Conservation (phyloP, 2,113 vertebrate genomes). For the Indicator indicator region DNA sequence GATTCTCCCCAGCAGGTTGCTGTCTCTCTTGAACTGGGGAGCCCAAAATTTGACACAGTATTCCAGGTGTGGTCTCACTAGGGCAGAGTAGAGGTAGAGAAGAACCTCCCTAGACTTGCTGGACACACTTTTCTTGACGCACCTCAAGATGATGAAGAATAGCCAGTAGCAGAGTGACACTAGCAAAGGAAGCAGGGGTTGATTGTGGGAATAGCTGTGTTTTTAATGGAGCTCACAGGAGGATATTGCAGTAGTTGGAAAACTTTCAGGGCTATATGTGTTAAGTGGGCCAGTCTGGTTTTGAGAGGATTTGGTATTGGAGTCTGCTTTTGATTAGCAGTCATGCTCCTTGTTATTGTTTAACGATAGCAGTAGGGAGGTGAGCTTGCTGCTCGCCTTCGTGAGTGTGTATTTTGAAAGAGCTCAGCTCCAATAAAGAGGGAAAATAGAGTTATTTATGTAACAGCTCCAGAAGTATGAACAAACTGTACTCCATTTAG, state of each 20-base stretch:
- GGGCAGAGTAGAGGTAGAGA: too few relatives aligned
- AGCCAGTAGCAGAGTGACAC: too few relatives aligned
- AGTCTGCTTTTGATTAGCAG: slow-evolving; percentile 60
- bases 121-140: too few relatives aligned
- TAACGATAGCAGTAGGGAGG: slow-evolving; percentile 59
- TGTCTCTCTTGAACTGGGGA: too few relatives aligned
- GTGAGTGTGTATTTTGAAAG: slow-evolving; percentile 59
- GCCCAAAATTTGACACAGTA: too few relatives aligned
- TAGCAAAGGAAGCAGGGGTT: background rate
- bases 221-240: slow-evolving; percentile 25
- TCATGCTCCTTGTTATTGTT: slow-evolving; percentile 47
- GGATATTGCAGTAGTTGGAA: slow-evolving; percentile 45
- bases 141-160: too few relatives aligned
- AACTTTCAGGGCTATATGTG: slow-evolving; percentile 47
- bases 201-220: slow-evolving; percentile 34
- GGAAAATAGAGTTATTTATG: slow-evolving; percentile 61
- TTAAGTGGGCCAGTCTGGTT: slow-evolving; percentile 46
- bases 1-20: too few relatives aligned
- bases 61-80: too few relatives aligned
- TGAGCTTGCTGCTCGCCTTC: slow-evolving; percentile 31
- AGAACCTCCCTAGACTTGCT: too few relatives aligned
- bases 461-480: slow-evolving; percentile 59
- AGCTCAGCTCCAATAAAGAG: slow-evolving; percentile 57
- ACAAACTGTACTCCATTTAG: slow-evolving; percentile 43
- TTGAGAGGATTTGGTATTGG: slow-evolving; percentile 43